Percentiles rank a stretch among this genome's conserved stretches.
phyloP scores from a whole-genome alignment of 2,113 vertebrate genomes.

The Nerophis ophidion region DNA sequence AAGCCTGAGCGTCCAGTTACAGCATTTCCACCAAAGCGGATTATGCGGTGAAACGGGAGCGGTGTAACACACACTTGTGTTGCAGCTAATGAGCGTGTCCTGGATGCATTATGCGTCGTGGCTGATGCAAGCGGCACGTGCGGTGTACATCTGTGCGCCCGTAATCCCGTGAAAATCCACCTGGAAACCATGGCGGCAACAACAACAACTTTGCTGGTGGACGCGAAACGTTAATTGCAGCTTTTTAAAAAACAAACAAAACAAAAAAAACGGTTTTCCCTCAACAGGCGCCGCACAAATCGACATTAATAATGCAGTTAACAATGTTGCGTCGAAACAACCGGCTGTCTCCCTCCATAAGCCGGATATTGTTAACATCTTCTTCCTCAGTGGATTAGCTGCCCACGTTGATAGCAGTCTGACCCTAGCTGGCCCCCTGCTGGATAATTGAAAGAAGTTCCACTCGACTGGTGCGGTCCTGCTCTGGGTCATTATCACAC shows the following conservation, averaged over 20 bases:
- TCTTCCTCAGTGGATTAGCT: slow-evolving; percentile 46
- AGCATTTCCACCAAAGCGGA: slow-evolving; percentile 1
- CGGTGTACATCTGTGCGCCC: neutral
- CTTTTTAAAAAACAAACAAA: too few species aligned
- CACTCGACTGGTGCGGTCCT: neutral
- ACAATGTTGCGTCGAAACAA: too few species aligned
- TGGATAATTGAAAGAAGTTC: slow-evolving; percentile 53
- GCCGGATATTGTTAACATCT: neutral
- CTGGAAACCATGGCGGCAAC: neutral
- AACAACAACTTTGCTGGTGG: neutral
- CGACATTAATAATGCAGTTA: too few species aligned
- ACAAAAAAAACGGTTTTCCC: too few species aligned
- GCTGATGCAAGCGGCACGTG: neutral
- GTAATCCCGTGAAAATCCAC: neutral
- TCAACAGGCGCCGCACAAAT: too few species aligned
- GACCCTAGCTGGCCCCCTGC: slow-evolving; percentile 37
- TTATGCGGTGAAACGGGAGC: slow-evolving; percentile 1
- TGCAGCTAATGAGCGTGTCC: neutral
- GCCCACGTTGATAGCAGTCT: slow-evolving; percentile 37
- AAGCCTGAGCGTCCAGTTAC: slow-evolving; percentile 5
- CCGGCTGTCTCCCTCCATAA: neutral
- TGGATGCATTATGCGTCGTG: neutral
- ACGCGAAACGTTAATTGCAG: neutral
- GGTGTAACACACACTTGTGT: neutral
- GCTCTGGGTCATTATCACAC: slow-evolving; percentile 6